These are phyloP conservation scores for Osmerus eperlanus DNA, from an alignment of 2,113 vertebrate species.

Conservation along the genomic window DNA sequence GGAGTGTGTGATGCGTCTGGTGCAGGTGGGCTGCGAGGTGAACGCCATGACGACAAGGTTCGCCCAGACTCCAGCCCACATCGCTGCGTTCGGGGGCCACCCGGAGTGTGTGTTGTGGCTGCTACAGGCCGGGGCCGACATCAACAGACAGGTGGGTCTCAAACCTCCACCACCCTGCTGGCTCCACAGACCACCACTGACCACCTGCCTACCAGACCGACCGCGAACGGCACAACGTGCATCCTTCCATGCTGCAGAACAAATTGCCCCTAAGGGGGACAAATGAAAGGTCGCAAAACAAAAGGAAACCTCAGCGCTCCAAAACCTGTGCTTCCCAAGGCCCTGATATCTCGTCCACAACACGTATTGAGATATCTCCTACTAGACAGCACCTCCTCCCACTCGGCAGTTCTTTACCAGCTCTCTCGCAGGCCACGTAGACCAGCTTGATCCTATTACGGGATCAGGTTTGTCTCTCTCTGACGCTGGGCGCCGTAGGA, in stretches of 20 bases:
- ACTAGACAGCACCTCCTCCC: no score
- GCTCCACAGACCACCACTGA: not conserved
- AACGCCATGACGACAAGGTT: conserved; percentile 86
- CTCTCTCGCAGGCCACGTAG: not conserved
- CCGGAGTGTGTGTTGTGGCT: conserved; percentile 91
- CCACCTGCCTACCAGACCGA: not conserved
- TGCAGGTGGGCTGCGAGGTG: conserved; percentile 87
- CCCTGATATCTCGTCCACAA: no score
- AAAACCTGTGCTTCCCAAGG: no score
- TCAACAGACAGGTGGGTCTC: conserved; percentile 86
- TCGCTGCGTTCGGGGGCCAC: conserved; percentile 92
- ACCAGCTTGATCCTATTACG: not conserved
- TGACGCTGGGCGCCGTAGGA: not conserved
- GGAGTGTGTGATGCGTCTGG: conserved; percentile 88
- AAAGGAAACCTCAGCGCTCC: no score
- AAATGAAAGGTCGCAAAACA: no score
- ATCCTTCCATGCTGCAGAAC: not conserved
- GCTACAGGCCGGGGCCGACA: conserved; percentile 87
- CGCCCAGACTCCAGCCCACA: conserved; percentile 91
- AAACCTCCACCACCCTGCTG: not conserved
- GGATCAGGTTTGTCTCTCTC: not conserved
- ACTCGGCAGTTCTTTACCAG: no score
- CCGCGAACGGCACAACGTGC: not conserved
- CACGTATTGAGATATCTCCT: no score
- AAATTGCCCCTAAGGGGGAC: no score